These are phyloP conservation scores for Nycticorax nycticorax DNA, from an alignment of 2,113 vertebrate genomes.

Conservation along the genomic window DNA sequence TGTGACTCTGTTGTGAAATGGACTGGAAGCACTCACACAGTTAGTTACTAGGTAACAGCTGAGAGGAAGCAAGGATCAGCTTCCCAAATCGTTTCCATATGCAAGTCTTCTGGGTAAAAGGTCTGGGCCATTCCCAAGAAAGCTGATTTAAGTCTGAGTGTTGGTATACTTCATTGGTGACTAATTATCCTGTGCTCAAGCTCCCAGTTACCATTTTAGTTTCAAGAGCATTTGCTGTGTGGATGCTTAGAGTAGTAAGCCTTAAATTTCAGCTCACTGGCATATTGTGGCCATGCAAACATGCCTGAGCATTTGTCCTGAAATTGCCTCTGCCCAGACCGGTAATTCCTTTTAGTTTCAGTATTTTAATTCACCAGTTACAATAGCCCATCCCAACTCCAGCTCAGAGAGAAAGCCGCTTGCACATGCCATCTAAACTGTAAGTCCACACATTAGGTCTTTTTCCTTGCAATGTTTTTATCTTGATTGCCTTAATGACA, in stretches of 20 bases:
- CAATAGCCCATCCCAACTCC: not conserved
- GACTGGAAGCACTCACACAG: not conserved
- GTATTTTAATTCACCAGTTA: not conserved
- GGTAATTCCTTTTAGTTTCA: not conserved
- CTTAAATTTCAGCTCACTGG: not conserved
- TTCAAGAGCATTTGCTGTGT: slow-evolving; percentile 26
- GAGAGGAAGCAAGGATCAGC: not conserved
- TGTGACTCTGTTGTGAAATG: not conserved
- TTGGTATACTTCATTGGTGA: not conserved
- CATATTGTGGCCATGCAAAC: not conserved
- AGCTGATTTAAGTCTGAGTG: slow-evolving; percentile 22
- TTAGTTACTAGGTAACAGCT: slow-evolving; percentile 50
- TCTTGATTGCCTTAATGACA: slow-evolving; percentile 3
- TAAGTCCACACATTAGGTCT: not conserved
- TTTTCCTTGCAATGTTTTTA: not conserved
- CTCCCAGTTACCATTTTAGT: not conserved
- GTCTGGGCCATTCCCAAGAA: slow-evolving; percentile 10
- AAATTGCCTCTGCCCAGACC: not conserved
- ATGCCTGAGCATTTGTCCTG: not conserved
- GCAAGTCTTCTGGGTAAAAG: slow-evolving; percentile 4
- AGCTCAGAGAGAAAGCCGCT: not conserved
- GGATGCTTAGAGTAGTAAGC: not conserved
- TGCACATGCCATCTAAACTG: not conserved
- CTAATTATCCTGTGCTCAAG: slow-evolving; percentile 4
- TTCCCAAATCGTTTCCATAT: not conserved